Evolutionary conservation across 2,888 invertebrate genomes (phyloP).

Genomic region (Leptopilina myrica): DNA sequence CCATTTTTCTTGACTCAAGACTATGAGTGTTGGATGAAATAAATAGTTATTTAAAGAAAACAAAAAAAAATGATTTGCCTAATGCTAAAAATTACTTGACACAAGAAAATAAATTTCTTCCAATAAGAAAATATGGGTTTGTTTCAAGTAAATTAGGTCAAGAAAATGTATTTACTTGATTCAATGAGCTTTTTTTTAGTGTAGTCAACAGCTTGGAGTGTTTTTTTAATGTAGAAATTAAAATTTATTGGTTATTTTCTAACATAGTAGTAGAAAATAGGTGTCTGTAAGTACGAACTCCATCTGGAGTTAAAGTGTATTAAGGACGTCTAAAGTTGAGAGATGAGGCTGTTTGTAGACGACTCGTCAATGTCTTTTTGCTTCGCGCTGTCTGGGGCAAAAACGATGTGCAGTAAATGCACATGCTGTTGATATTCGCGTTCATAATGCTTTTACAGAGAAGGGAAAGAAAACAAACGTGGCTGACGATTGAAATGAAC

Average conservation of each 20-base stretch:
- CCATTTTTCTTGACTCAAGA: too few species aligned
- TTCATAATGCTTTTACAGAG: slow-evolving; percentile 37
- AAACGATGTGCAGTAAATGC: slow-evolving; percentile 31
- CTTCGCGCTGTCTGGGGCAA: slow-evolving; percentile 34
- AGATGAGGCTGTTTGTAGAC: slow-evolving; percentile 37
- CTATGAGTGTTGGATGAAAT: too few species aligned
- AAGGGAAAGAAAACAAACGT: slow-evolving; percentile 32
- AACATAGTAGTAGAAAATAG: neutral
- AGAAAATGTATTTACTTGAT: too few species aligned
- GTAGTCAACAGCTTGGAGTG: neutral
- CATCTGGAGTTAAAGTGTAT: slow-evolving; percentile 36
- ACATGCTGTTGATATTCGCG: slow-evolving; percentile 34
- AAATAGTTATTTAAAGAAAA: too few species aligned
- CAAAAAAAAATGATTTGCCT: too few species aligned
- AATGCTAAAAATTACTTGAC: too few species aligned
- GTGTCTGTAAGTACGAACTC: slow-evolving; percentile 9
- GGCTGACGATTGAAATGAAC: slow-evolving; percentile 35
- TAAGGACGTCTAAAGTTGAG: slow-evolving; percentile 40
- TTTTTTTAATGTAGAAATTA: neutral
- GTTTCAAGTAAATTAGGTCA: too few species aligned
- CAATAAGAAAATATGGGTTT: too few species aligned
- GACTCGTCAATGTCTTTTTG: slow-evolving; percentile 31
- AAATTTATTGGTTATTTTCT: slow-evolving; percentile 1
- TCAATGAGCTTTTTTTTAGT: too few species aligned
- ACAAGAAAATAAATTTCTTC: too few species aligned